Percentiles rank a stretch among this genome's conserved stretches.
These are phyloP conservation scores for Passerculus sandwichensis DNA, from an alignment of 2,797 vertebrate species.

Conservation along the genomic window DNA sequence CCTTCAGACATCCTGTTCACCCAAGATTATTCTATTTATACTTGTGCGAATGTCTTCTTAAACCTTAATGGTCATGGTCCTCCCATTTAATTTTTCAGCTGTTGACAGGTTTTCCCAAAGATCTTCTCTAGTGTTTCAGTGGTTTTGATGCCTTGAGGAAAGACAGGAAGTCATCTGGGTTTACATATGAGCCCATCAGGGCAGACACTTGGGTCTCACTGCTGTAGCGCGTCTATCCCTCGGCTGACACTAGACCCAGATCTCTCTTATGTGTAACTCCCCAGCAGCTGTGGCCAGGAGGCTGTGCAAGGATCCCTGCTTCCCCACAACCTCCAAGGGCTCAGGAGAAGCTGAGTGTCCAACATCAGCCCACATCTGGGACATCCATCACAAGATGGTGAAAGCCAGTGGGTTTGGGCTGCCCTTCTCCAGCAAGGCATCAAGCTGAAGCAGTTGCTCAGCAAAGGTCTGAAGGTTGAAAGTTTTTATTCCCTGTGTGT, in stretches of 20 bases:
- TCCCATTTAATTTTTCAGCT: not conserved
- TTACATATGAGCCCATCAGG: not conserved
- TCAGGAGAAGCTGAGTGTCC: not conserved
- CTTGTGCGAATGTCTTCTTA: not conserved
- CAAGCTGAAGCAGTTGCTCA: not conserved
- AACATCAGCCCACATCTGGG: not conserved
- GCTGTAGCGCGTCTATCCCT: not conserved
- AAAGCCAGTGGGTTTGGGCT: not conserved
- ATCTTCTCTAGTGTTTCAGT: not conserved
- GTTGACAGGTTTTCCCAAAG: not conserved
- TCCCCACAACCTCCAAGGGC: not conserved
- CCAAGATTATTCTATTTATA: not conserved
- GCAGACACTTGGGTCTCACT: not conserved
- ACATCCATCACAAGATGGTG: not conserved
- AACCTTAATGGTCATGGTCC: accelerated
- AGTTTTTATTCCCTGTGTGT: not conserved
- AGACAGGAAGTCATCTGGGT: not conserved
- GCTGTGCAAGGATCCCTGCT: not conserved
- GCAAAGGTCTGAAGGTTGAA: not conserved
- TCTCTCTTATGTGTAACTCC: not conserved
- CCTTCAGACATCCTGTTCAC: not conserved
- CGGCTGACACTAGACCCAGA: not conserved
- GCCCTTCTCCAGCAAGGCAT: not conserved
- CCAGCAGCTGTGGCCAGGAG: not conserved
- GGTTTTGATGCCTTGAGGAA: not conserved